A percentile compares a stretch with the other conserved stretches of the same genome.
These are phyloP conservation scores for Molossus alvarezi DNA, from an alignment of 2,797 vertebrate species.

Conservation along the genomic window DNA sequence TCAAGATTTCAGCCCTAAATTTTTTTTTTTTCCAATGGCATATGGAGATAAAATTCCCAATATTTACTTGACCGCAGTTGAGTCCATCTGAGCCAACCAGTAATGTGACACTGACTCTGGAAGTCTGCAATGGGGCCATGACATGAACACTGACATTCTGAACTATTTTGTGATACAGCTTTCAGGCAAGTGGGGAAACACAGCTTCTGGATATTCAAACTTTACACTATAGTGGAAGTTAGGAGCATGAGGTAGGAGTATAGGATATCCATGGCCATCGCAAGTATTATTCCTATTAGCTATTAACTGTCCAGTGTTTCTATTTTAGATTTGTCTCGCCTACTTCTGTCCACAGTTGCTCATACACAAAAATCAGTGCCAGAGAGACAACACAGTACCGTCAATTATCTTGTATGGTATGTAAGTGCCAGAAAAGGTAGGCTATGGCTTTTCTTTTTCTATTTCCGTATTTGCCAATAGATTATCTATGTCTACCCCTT, in stretches of 20 bases:
- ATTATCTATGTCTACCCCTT: slow-evolving; percentile 50
- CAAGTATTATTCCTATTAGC: background rate
- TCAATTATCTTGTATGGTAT: background rate
- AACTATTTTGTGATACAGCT: background rate
- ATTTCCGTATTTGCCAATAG: slow-evolving; percentile 16
- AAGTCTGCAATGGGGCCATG: background rate
- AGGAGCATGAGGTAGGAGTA: background rate
- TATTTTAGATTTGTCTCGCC: background rate
- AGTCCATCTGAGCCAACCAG: background rate
- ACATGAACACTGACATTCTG: background rate
- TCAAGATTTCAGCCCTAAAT: slow-evolving; percentile 13
- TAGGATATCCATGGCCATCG: fast-evolving
- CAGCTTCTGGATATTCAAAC: slow-evolving; percentile 10
- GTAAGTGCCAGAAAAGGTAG: background rate
- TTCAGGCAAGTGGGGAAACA: background rate
- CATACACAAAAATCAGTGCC: background rate
- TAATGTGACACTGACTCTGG: background rate
- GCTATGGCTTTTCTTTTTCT: slow-evolving; percentile 18
- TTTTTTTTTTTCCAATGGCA: slow-evolving; percentile 44
- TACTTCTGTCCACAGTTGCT: background rate
- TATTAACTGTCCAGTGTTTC: background rate
- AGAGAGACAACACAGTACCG: background rate
- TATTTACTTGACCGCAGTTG: background rate
- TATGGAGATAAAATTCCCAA: background rate
- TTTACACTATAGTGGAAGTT: background rate